These are phyloP conservation scores for Ochropleura plecta DNA, from an alignment of 2,888 invertebrate genomes.

Conservation along the genomic window DNA sequence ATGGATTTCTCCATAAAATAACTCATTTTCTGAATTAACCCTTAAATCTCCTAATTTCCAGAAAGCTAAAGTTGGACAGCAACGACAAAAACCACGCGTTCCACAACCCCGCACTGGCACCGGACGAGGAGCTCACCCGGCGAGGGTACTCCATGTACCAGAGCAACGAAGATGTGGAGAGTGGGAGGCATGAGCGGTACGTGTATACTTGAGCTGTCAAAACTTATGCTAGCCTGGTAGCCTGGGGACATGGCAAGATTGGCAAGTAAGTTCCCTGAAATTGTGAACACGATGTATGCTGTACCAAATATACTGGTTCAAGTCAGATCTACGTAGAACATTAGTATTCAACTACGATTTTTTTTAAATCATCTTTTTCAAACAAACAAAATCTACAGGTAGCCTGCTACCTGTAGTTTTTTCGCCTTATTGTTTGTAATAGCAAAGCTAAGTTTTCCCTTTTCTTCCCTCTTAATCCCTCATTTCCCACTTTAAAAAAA, in stretches of 20 bases:
- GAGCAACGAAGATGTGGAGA: constrained; percentile 83
- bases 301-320: too few species aligned
- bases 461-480: too few species aligned
- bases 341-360: not conserved
- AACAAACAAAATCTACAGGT: too few species aligned
- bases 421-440: too few species aligned
- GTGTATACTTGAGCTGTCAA: constrained; percentile 37
- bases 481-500: too few species aligned
- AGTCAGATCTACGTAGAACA: not conserved
- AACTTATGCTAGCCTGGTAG: not conserved
- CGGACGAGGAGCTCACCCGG: constrained; percentile 90
- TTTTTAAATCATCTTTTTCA: too few species aligned
- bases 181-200: constrained; percentile 82
- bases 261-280: too few species aligned
- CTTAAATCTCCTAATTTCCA: constrained; percentile 62
- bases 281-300: too few species aligned
- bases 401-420: too few species aligned
- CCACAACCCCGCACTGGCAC: constrained; percentile 89
- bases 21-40: not conserved
- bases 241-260: not conserved
- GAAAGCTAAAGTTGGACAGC: constrained; percentile 81
- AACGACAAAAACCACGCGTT: constrained; percentile 86
- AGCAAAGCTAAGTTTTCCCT: too few species aligned
- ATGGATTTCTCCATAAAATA: not conserved
- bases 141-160: constrained; percentile 91